Evolutionary conservation across 2,113 vertebrate species (phyloP).

Genomic region (Numida meleagris): DNA sequence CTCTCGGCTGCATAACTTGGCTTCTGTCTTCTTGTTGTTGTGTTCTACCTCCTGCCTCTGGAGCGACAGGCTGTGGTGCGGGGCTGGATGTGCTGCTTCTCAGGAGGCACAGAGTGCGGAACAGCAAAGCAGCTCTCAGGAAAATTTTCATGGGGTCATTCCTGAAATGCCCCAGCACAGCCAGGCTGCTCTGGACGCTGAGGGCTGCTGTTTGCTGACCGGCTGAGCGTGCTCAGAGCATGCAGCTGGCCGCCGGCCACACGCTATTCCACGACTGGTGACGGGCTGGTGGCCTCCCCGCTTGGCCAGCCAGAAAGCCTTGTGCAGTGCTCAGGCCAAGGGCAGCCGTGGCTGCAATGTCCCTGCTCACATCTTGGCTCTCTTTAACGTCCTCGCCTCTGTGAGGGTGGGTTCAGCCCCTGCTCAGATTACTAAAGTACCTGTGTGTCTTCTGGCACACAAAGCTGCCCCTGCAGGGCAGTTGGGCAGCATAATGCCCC

Average conservation of each 20-base stretch:
- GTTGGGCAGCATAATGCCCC: neutral
- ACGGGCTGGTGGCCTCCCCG: neutral
- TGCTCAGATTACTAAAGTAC: neutral
- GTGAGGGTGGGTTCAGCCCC: neutral
- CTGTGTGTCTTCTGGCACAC: neutral
- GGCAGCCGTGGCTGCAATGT: accelerated
- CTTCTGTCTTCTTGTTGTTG: conserved; percentile 60
- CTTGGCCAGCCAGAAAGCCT: neutral
- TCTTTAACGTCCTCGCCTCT: neutral
- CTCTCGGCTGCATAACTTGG: conserved; percentile 24
- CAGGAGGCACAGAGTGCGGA: neutral
- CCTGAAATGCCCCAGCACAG: neutral
- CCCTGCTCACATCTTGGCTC: neutral
- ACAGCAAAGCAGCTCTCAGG: neutral
- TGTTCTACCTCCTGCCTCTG: conserved; percentile 40
- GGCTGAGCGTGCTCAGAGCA: neutral
- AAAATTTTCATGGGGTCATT: neutral
- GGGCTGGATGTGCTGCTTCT: conserved; percentile 51
- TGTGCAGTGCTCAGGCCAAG: accelerated
- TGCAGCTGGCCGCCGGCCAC: no score
- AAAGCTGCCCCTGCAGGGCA: neutral
- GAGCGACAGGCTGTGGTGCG: conserved; percentile 5
- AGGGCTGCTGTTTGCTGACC: neutral
- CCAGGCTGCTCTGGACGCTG: neutral
- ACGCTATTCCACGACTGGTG: accelerated